phyloP scores from a whole-genome alignment of 2,888 invertebrate species.

The Pseudanteris insignis region DNA sequence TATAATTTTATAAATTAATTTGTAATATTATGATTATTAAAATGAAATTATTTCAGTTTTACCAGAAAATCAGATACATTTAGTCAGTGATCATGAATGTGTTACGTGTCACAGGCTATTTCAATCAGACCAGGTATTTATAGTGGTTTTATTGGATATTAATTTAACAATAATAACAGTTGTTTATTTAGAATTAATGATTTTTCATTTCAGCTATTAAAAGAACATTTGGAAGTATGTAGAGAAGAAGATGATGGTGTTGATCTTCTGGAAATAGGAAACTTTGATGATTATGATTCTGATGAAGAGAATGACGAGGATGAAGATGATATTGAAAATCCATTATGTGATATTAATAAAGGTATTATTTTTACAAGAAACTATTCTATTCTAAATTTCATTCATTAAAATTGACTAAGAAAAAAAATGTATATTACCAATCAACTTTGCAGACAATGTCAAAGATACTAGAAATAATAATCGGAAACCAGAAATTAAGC shows the following conservation, averaged over 20 bases:
- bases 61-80: slow-evolving; percentile 54
- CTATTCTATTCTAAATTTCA: no score
- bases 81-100: slow-evolving; percentile 60
- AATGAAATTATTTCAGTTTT: slow-evolving; percentile 45
- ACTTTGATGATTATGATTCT: slow-evolving; percentile 56
- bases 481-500: slow-evolving; percentile 55
- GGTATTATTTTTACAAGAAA: no score
- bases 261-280: slow-evolving; percentile 55
- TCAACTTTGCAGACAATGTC: slow-evolving; percentile 5
- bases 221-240: slow-evolving; percentile 61
- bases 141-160: not conserved
- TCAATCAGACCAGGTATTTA: slow-evolving; percentile 55
- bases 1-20: not conserved
- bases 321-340: slow-evolving; percentile 31
- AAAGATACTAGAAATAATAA: slow-evolving; percentile 49
- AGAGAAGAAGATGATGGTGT: slow-evolving; percentile 61
- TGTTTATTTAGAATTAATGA: no score
- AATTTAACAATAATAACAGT: no score
- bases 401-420: no score
- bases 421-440: not conserved
- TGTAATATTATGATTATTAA: not conserved
- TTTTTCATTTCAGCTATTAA: slow-evolving; percentile 52
- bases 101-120: slow-evolving; percentile 62
- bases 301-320: slow-evolving; percentile 52
- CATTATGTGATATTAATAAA: slow-evolving; percentile 45